Evolutionary conservation across 2,797 vertebrate species (phyloP).

Genomic region (Limnodromus scolopaceus): DNA sequence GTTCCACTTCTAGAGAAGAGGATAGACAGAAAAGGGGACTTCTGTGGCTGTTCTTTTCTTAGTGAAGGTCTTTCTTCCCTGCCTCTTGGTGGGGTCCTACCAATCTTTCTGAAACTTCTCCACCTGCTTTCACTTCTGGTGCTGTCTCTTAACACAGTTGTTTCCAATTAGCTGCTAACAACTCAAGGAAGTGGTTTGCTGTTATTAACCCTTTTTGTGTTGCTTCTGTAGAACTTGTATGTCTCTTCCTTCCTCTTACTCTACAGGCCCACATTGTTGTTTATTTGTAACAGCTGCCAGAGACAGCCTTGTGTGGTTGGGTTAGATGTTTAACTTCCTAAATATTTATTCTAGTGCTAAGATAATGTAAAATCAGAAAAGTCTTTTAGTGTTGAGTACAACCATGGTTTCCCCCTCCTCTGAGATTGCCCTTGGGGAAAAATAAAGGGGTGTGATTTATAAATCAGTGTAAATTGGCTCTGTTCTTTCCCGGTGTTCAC

Average conservation of each 20-base stretch:
- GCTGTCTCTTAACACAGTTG: neutral
- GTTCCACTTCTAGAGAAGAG: neutral
- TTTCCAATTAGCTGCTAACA: neutral
- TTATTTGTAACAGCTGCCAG: neutral
- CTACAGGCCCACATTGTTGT: neutral
- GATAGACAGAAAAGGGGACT: neutral
- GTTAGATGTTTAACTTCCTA: neutral
- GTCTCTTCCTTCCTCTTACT: neutral
- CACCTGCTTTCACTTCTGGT: neutral
- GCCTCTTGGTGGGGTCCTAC: neutral
- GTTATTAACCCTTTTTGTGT: neutral
- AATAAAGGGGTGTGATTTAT: neutral
- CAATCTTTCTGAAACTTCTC: neutral
- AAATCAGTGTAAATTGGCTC: neutral
- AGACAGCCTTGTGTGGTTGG: neutral
- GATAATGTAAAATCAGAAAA: neutral
- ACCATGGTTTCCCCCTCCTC: rapidly evolving
- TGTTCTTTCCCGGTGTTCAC: neutral
- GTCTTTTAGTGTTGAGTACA: neutral
- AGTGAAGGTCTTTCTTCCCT: neutral
- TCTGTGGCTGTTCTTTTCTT: neutral
- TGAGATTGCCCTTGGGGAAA: neutral
- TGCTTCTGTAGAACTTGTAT: neutral
- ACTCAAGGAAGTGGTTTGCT: neutral
- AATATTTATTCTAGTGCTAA: neutral